Conservation (phyloP, 2,797 vertebrate species). For the Nyctalus aviator region DNA sequence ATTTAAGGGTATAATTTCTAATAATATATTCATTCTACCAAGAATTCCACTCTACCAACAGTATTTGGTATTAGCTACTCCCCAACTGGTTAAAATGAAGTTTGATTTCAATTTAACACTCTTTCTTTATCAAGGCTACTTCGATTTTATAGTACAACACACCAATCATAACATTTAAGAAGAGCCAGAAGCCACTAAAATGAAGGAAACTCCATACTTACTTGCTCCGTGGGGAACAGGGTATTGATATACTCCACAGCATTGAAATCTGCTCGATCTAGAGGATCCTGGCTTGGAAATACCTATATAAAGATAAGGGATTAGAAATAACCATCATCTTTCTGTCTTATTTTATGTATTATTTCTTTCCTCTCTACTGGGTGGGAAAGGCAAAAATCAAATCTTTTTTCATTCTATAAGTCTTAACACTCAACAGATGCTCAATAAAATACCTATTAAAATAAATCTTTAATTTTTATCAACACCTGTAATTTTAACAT, state of each 20-base stretch:
- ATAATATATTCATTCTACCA: not conserved
- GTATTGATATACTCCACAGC: constrained; percentile 99
- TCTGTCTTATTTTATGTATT: constrained; percentile 19
- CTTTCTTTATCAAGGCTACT: not conserved
- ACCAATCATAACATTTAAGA: not conserved
- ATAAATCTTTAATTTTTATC: constrained; percentile 42
- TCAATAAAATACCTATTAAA: constrained; percentile 33
- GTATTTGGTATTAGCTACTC: not conserved
- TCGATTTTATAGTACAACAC: not conserved
- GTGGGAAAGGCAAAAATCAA: constrained; percentile 10
- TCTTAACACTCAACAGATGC: not conserved
- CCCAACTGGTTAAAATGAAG: not conserved
- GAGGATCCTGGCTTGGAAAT: constrained; percentile 97
- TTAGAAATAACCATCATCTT: constrained; percentile 53
- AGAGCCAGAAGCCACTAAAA: constrained; percentile 1
- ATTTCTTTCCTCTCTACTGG: constrained; percentile 2
- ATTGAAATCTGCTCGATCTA: constrained; percentile 98
- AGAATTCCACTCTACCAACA: not conserved
- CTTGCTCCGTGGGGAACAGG: constrained; percentile 98
- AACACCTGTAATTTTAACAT: constrained; percentile 32
- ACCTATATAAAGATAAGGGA: constrained; percentile 88
- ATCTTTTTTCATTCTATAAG: constrained; percentile 27
- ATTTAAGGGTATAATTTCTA: constrained; percentile 8
- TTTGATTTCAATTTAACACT: constrained; percentile 49
- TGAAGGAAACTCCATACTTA: constrained; percentile 81